A percentile compares a stretch with the other conserved stretches of the same genome.
Conservation (phyloP, 2,113 vertebrate genomes). For the Menidia beryllina region DNA sequence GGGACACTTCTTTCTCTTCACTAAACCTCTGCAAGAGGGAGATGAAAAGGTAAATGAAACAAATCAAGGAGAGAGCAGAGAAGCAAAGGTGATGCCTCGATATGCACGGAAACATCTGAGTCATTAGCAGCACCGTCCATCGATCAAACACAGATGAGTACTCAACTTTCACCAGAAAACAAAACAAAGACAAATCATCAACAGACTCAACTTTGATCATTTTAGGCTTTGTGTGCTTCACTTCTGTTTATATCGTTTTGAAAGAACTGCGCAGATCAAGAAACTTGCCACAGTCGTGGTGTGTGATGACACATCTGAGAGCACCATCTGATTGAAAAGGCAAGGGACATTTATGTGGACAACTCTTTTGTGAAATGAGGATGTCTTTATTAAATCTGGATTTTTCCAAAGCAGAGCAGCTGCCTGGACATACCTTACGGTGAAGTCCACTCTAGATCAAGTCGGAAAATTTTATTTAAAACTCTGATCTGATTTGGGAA, state of each 20-base stretch:
- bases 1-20: constrained; percentile 78
- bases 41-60: constrained; percentile 24
- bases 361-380: not conserved
- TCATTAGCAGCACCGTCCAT: constrained; percentile 4
- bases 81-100: not conserved
- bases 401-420: not conserved
- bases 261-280: no score
- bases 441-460: not conserved
- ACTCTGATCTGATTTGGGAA: no score
- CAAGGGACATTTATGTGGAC: not conserved
- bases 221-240: not conserved
- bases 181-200: constrained; percentile 28
- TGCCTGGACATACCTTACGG: no score
- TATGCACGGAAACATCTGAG: not conserved
- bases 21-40: constrained; percentile 79
- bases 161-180: constrained; percentile 13
- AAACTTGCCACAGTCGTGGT: no score
- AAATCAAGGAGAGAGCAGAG: not conserved
- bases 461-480: not conserved
- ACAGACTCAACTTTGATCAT: constrained; percentile 16
- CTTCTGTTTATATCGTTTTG: no score
- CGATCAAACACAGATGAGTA: constrained; percentile 22
- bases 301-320: no score
- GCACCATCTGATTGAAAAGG: not conserved
- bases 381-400: not conserved